These are phyloP conservation scores for Agrochola litura DNA, from an alignment of 2,888 invertebrate species.

Conservation along the genomic window DNA sequence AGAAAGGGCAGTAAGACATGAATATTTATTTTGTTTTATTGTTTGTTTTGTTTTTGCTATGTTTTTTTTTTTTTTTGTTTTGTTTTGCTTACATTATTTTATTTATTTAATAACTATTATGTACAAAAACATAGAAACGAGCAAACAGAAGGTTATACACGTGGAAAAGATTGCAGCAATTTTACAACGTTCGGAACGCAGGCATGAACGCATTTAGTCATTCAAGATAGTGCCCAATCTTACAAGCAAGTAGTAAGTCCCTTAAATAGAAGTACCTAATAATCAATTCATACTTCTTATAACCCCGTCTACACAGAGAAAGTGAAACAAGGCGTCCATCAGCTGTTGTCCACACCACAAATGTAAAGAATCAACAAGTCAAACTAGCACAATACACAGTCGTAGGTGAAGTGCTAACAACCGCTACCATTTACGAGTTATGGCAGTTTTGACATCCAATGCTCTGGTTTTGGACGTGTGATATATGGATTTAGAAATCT, in stretches of 20 bases:
- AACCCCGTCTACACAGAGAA: constrained; percentile 25
- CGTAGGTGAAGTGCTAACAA: constrained; percentile 61
- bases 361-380: constrained; percentile 48
- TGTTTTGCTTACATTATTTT: too few species aligned
- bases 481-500: constrained; percentile 42
- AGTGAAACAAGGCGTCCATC: constrained; percentile 49
- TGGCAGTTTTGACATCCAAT: constrained; percentile 54
- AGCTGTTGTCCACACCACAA: constrained; percentile 22
- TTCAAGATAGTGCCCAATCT: background rate
- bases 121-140: too few species aligned
- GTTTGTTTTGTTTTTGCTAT: too few species aligned
- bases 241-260: background rate
- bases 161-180: background rate
- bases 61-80: too few species aligned
- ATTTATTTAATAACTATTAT: too few species aligned
- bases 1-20: background rate
- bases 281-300: constrained; percentile 16
- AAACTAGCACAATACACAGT: constrained; percentile 31
- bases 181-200: background rate
- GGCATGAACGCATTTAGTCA: background rate
- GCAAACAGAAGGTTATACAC: background rate
- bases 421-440: constrained; percentile 41
- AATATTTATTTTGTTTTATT: too few species aligned
- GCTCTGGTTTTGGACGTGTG: constrained; percentile 52
- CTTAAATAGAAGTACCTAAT: background rate